Base-by-base conservation (phyloP, 2,888 invertebrate species). In the Prostheceraeus crozeri region DNA sequence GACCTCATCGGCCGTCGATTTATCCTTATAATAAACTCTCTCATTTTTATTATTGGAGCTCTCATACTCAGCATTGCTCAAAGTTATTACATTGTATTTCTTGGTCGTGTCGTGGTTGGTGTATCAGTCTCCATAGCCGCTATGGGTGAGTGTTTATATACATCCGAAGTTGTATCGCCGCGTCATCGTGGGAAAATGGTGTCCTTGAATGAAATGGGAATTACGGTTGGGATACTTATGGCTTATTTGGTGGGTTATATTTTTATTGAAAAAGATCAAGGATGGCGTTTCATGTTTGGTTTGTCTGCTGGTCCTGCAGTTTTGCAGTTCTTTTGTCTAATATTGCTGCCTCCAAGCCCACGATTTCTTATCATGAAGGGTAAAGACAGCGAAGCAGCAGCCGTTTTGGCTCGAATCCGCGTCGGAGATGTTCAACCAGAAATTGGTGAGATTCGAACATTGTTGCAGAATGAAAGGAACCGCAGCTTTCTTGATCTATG, bases 171-270 rank as follows among this genome's bases (percentile, higher is more conserved):
- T 16, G 8, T 8, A 28, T 48, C 28, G 25, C 23, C 25, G 48
- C 8, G 23, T 16, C 48, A 48, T 21, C 48, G 48, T 19, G 48
- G 48, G 4, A 48, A 48, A 48, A 48, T 48, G 48, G 48, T 48
- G 4, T 48, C 48, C 14, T 10, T 48, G 23, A 48, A 48, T 25
- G 48, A 48, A 48, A n/a, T 48, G 3, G 48, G 48, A 14, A 48
- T 48, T 14, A 30, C 48, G 4, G 25, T 30, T 25, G 48, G 48
- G 3, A 48, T 48, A 28, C 23, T 48, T 4, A 48, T 48, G 6
- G 48, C 48, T 4, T 48, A 48, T 48, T 21, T 48, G 16, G 25
- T 48, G 27, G 48, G 48, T 16, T 48, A 48, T 21, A 4, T 48
- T 8, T 48, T 25, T 25, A 4, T 25, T 6, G 48, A 48, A 6